phyloP scores from a whole-genome alignment of 2,797 vertebrate species.

The Gouania willdenowi region DNA sequence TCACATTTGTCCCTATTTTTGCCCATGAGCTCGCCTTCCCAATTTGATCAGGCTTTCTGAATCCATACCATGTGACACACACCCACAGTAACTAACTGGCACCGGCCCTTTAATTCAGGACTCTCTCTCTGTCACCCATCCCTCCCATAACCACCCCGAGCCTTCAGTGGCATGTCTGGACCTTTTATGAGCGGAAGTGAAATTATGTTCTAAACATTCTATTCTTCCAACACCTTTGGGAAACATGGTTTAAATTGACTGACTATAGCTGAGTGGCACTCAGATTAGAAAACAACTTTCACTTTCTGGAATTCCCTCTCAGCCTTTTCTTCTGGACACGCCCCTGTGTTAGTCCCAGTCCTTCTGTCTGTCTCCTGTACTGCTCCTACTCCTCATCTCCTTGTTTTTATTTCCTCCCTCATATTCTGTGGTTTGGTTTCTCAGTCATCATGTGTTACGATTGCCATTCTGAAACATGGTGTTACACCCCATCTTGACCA shows the following conservation, averaged over 20 bases:
- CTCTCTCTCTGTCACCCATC: not conserved
- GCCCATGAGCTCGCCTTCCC: constrained; percentile 33
- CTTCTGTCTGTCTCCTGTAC: too few species aligned
- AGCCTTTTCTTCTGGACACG: constrained; percentile 30
- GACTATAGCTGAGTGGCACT: too few species aligned
- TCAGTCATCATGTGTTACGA: constrained; percentile 54
- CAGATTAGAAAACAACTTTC: not conserved
- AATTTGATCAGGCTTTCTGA: constrained; percentile 52
- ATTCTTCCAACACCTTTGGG: too few species aligned
- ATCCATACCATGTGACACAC: constrained; percentile 71
- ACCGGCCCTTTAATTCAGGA: constrained; percentile 51
- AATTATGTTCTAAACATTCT: constrained; percentile 5
- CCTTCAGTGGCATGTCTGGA: constrained; percentile 35
- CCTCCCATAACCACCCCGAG: not conserved
- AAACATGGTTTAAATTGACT: too few species aligned
- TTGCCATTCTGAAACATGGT: constrained; percentile 44
- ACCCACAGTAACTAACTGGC: constrained; percentile 72
- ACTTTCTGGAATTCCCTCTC: constrained; percentile 1
- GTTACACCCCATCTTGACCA: constrained; percentile 49
- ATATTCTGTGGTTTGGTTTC: constrained; percentile 62
- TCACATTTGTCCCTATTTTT: constrained; percentile 42
- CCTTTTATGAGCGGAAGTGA: constrained; percentile 13
- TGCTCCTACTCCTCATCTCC: constrained; percentile 21
- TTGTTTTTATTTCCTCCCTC: constrained; percentile 32
- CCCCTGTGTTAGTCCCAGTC: constrained; percentile 28